Conservation (phyloP, 2,888 invertebrate species). For the Orthosia incerta region DNA sequence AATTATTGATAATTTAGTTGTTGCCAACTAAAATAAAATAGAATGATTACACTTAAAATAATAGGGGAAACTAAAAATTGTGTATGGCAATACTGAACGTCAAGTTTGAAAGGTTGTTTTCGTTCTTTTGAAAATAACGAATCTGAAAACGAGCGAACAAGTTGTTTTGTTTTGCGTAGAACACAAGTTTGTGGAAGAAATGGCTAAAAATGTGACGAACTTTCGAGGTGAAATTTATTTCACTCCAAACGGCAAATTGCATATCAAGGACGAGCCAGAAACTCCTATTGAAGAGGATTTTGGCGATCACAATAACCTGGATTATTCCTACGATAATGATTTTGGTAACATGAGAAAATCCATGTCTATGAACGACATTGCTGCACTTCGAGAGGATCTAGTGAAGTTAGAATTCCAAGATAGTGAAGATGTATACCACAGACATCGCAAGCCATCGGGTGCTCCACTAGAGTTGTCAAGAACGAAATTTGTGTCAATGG, state of each 20-base stretch:
- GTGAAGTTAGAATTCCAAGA: conserved; percentile 71
- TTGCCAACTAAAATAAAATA: too few relatives aligned
- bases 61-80: conserved; percentile 13
- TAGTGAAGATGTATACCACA: conserved; percentile 71
- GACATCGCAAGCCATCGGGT: conserved; percentile 73
- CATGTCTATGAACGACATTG: conserved; percentile 84
- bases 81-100: conserved; percentile 56
- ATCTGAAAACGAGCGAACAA: conserved; percentile 35
- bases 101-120: conserved; percentile 54
- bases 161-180: conserved; percentile 59
- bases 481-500: conserved; percentile 91
- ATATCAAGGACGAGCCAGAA: conserved; percentile 82
- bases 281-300: conserved; percentile 84
- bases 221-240: conserved; percentile 83
- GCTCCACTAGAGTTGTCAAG: conserved; percentile 77
- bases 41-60: too few relatives aligned
- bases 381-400: conserved; percentile 75
- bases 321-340: conserved; percentile 74
- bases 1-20: too few relatives aligned
- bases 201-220: conserved; percentile 83
- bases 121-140: conserved; percentile 70
- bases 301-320: conserved; percentile 78
- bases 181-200: conserved; percentile 61
- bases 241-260: conserved; percentile 76
- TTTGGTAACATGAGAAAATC: conserved; percentile 81